A percentile compares a stretch with the other conserved stretches of the same genome.
Evolutionary conservation across 2,113 vertebrate genomes (phyloP).

Genomic region (Gobiocypris rarus): DNA sequence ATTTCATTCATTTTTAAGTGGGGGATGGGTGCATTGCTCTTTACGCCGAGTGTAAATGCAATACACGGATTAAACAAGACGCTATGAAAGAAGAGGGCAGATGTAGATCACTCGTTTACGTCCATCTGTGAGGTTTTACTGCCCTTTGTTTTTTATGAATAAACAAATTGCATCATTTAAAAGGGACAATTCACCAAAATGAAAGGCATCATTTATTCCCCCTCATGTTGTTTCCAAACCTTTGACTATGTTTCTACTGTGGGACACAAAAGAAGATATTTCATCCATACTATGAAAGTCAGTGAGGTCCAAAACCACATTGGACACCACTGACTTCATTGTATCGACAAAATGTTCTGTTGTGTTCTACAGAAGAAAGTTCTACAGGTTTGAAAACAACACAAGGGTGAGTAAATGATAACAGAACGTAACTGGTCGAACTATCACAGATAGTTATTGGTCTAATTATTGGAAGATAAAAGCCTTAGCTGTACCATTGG

Average conservation of each 20-base stretch:
- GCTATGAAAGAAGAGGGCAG: constrained; percentile 15
- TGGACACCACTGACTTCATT: background rate
- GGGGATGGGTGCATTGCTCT: background rate
- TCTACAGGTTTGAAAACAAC: background rate
- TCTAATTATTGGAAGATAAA: too few relatives aligned
- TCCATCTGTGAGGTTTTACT: constrained; percentile 14
- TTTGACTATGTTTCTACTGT: background rate
- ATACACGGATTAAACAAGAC: background rate
- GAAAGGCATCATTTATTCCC: background rate
- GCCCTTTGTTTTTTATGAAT: background rate
- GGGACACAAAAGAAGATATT: background rate
- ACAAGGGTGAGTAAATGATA: background rate
- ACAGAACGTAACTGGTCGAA: too few relatives aligned
- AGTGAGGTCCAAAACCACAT: background rate
- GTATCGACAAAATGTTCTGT: background rate
- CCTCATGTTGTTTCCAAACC: background rate
- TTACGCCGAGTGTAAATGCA: background rate
- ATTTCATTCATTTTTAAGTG: constrained; percentile 4
- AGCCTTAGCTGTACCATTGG: too few relatives aligned
- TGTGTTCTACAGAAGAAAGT: background rate
- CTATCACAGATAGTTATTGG: too few relatives aligned
- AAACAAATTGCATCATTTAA: background rate
- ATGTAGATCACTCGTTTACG: background rate
- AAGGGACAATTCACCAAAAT: background rate
- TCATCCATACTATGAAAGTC: background rate